phyloP scores from a whole-genome alignment of 2,888 invertebrate genomes.

The Invenusta paracnida region DNA sequence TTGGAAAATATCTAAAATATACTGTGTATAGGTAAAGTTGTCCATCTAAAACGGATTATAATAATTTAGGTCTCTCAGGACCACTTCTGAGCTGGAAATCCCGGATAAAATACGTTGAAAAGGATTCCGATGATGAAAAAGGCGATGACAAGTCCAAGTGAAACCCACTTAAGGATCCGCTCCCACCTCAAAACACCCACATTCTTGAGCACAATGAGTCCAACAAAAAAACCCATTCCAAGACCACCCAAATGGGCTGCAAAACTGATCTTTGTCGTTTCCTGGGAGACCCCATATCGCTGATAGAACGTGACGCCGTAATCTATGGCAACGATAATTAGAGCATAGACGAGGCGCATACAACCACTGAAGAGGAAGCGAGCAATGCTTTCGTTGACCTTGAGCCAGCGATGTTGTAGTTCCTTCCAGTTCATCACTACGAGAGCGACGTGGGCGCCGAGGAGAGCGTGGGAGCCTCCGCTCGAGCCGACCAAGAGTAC shows the following conservation, averaged over 20 bases:
- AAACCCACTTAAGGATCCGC: neutral
- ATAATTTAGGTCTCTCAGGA: neutral
- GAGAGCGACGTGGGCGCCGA: conserved; percentile 85
- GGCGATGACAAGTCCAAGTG: neutral
- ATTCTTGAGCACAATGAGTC: neutral
- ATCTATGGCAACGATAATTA: neutral
- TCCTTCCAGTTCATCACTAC: conserved; percentile 91
- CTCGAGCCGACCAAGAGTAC: conserved; percentile 80
- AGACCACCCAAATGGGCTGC: conserved; percentile 4
- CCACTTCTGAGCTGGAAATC: neutral
- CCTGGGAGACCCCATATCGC: neutral
- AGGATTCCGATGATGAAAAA: neutral
- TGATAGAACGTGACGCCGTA: neutral
- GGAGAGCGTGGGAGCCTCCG: conserved; percentile 86
- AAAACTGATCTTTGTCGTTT: neutral
- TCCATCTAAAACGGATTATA: neutral
- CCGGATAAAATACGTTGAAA: neutral
- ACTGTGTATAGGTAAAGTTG: neutral
- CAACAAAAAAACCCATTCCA: neutral
- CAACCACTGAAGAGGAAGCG: conserved; percentile 14
- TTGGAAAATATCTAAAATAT: too few species aligned
- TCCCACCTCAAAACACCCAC: neutral
- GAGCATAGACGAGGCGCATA: neutral
- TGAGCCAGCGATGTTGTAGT: conserved; percentile 80
- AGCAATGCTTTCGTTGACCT: conserved; percentile 46